Evolutionary conservation across 2,113 vertebrate species (phyloP), one percentile per base, ranked within the genome.

Genomic region (Psittacus erithacus): DNA sequence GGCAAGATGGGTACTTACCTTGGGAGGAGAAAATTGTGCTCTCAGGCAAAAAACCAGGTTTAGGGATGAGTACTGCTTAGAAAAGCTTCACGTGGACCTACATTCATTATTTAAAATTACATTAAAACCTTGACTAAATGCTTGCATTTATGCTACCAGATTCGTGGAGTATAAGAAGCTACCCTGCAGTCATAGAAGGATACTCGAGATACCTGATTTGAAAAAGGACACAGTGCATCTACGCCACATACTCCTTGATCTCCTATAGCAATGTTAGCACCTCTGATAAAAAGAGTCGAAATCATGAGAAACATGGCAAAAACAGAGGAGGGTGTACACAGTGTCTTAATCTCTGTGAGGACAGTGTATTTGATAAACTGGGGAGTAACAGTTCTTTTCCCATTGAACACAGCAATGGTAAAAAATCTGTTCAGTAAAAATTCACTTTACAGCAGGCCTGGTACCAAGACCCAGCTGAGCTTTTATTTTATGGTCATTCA

Each of bases 371-470:
- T 41, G n/a, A 35, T 57, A 53, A 74, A 63, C 3, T 49, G 11
- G 39, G 28, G 22, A 57, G 27, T 44, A 81, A 69, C 33, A 22
- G 43, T 68, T 65, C 33, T 82, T 85, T 75, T 76, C 33, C 59
- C 49, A 49, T 5, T 70, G 24, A 86, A 88, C 17, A 62, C 8
- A 67, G 25, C 46, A 81, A 29, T 41, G 15, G 28, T 20, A 59
- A 84, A 90, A 92, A 10, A 25, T 59, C 68, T 82, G 41, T 52
- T 52, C 90, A 73, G 31, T 75, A 96, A 87, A 88, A 80, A 53
- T 70, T 33, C 4, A 44, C 49, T 93, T 77, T 75, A 77, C 82
- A 74, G 64, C 16, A 83, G 14, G 9, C 41, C 63, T 86, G 75
- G 75, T 38, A 92, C 49, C 28, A 76, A 83, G 53, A 88, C 23